Conservation (phyloP, 1,140 invertebrate species). For the Drosophila prosaltans region DNA sequence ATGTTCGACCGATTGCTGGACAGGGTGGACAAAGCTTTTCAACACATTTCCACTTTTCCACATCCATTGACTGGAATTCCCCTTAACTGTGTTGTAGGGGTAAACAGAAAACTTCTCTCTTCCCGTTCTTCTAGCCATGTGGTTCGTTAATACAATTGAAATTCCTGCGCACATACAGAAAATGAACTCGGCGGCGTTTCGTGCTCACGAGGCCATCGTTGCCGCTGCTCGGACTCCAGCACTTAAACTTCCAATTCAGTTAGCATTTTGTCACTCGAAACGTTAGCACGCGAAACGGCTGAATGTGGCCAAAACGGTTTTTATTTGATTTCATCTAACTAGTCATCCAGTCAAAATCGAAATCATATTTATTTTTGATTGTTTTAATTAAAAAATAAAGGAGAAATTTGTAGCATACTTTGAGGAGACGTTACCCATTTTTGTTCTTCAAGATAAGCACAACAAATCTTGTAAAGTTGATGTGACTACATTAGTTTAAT, state of each 20-base stretch:
- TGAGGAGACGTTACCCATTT: neutral
- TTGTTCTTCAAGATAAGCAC: neutral
- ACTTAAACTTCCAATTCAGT: constrained; percentile 82
- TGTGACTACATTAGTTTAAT: constrained; percentile 51
- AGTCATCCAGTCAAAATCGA: constrained; percentile 23
- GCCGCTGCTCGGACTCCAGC: constrained; percentile 72
- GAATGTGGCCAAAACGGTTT: constrained; percentile 39
- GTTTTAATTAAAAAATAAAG: constrained; percentile 1
- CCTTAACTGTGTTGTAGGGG: constrained; percentile 23
- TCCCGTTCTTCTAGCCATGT: constrained; percentile 34
- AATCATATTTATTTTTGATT: constrained; percentile 45
- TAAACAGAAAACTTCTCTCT: neutral
- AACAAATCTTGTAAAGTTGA: constrained; percentile 31
- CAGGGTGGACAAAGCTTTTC: constrained; percentile 35
- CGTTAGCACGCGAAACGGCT: constrained; percentile 65
- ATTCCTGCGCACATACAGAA: constrained; percentile 68
- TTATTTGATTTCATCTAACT: constrained; percentile 38
- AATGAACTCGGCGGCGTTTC: constrained; percentile 60
- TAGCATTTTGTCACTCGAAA: constrained; percentile 77
- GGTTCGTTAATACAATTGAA: constrained; percentile 32
- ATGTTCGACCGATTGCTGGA: neutral
- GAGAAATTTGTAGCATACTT: constrained; percentile 1
- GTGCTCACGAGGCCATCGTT: constrained; percentile 31
- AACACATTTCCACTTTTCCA: constrained; percentile 31
- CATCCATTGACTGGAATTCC: constrained; percentile 21